phyloP scores from a whole-genome alignment of 1,140 invertebrate species.

The Zaprionus lachaisei region DNA sequence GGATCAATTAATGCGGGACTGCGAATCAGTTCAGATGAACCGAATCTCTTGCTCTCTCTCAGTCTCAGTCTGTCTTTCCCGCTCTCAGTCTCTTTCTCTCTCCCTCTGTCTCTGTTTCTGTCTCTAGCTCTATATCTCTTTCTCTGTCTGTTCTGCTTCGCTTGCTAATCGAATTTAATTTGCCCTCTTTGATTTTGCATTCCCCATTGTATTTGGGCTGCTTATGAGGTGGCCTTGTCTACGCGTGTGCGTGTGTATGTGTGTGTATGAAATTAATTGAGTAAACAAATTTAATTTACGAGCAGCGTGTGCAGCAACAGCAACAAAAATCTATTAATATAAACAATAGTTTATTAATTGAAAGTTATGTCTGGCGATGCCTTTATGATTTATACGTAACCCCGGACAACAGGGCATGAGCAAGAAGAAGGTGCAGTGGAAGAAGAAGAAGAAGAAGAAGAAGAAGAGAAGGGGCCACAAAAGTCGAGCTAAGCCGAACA shows the following conservation, averaged over 20 bases:
- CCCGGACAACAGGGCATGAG: slow-evolving; percentile 25
- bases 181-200: slow-evolving; percentile 9
- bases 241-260: background rate
- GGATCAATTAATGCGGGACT: background rate
- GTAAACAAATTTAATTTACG: slow-evolving; percentile 64
- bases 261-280: slow-evolving; percentile 65
- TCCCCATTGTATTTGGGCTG: background rate
- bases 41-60: background rate
- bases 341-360: slow-evolving; percentile 82
- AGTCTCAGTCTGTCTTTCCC: too few species aligned
- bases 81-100: too few species aligned
- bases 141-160: background rate
- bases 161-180: slow-evolving; percentile 10
- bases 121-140: too few species aligned
- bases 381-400: slow-evolving; percentile 59
- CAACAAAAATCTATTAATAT: slow-evolving; percentile 70
- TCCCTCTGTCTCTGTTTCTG: rapidly evolving
- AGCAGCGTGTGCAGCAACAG: slow-evolving; percentile 20
- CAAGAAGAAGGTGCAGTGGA: background rate
- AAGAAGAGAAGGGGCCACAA: slow-evolving; percentile 1
- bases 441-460: background rate
- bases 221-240: background rate
- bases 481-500: slow-evolving; percentile 30
- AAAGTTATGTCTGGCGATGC: slow-evolving; percentile 65
- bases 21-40: slow-evolving; percentile 14